Conservation (phyloP, 30 jellyfish, hydroid and myxozoan species). For the Rhopilema esculentum region DNA sequence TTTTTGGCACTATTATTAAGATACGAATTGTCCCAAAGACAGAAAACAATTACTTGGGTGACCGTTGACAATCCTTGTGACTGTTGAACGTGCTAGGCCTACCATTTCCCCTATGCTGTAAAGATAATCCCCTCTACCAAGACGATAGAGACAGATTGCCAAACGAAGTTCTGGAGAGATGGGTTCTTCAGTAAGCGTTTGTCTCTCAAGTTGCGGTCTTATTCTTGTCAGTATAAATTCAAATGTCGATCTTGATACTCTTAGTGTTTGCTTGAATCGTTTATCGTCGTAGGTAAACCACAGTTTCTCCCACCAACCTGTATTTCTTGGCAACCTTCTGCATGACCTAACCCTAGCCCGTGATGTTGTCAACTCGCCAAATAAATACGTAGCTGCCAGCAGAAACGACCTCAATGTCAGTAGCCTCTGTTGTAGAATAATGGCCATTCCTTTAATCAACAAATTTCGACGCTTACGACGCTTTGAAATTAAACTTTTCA, state of each 20-base stretch:
- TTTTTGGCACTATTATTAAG: slow-evolving; percentile 18
- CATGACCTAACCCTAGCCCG: slow-evolving; percentile 10
- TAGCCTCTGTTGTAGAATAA: slow-evolving; percentile 16
- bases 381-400: slow-evolving; percentile 1
- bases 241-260: slow-evolving; percentile 29
- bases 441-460: slow-evolving; percentile 37
- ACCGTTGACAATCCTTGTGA: slow-evolving; percentile 11
- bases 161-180: slow-evolving; percentile 63
- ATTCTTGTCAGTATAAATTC: slow-evolving; percentile 3
- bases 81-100: slow-evolving; percentile 55
- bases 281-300: slow-evolving; percentile 32
- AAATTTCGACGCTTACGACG: slow-evolving; percentile 42
- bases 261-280: slow-evolving; percentile 32
- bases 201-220: slow-evolving; percentile 11
- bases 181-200: slow-evolving; percentile 48
- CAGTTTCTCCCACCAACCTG: slow-evolving; percentile 53
- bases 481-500: slow-evolving; percentile 20
- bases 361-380: not conserved
- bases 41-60: not conserved
- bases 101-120: slow-evolving; percentile 59
- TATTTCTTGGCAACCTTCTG: slow-evolving; percentile 38
- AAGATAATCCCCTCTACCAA: slow-evolving; percentile 52
- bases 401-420: slow-evolving; percentile 20
- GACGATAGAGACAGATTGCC: slow-evolving; percentile 12
- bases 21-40: slow-evolving; percentile 14